Evolutionary conservation across 1,140 invertebrate species (phyloP), one percentile per base, ranked within the genome.

Genomic region (Drosophila eugracilis): DNA sequence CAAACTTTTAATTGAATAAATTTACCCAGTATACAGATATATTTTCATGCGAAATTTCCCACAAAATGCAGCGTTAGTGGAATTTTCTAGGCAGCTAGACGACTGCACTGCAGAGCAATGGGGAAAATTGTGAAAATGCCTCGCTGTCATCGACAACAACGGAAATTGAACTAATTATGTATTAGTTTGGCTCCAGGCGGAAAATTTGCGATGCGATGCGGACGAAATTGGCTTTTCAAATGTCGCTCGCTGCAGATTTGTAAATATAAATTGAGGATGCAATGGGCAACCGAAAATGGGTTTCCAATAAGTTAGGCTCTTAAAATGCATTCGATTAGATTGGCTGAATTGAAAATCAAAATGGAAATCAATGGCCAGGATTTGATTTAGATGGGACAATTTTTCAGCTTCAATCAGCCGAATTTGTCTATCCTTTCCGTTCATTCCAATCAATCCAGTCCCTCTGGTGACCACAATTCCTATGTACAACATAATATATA

Each of bases 1-100:
- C 45, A 58, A 80, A 85, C 59, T 77, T 85, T 86, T 80, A 77
- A 86, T 80, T 81, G 52, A 79, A 71, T 75, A 77, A 81, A 86
- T 86, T 86, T 60, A 45, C 24, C 47, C 60, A 72, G 42, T 34
- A 28, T 34, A 52, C 2, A 42, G 36, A 34, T 34, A 52, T 5
- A 52, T 14, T 52, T 49, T 49, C 22, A 15, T 19, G 14, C 17
- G 4, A 30, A 30, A 34, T 12, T 63, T 42, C 7, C 15, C 9
- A 24, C 26, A 34, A 65, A 84, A 53, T 83, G 30, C 48, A 28
- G 32, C 21, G 53, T 21, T 41, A 26, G 34, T 49, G 52, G 53
- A 24, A 71, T 63, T 55, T 45, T 67, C 9, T 47, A 24, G 53
- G 54, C 45, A 62, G 9, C 7, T 22, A 36, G 34, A 9, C 34